Evolutionary conservation across 2,797 vertebrate species (phyloP), one percentile per base, ranked within the genome.

Genomic region (Micropoecilia bifurca): DNA sequence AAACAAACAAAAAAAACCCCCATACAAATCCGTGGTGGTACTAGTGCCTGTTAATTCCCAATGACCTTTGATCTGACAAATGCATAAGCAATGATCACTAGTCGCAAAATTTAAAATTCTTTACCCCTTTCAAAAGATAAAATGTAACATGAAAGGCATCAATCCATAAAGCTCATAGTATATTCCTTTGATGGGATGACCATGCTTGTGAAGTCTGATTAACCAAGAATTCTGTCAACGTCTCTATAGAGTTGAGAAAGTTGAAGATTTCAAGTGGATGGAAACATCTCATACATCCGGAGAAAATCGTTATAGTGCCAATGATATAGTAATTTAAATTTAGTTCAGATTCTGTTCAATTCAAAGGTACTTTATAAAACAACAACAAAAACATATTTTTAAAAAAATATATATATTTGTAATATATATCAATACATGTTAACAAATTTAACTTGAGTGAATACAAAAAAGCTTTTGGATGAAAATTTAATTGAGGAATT

Each of bases 241-340:
- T 5, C 13, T 48, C n/a, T 48, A 16, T 47, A 57, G n/a, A 75
- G 61, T 9, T 46, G 5, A n/a, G 9, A 74, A 53, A 72, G 22
- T 39, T 63, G n/a, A 7, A 45, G 57, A 68, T 73, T 66, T 57
- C 55, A 14, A 10, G 8, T 55, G 77, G 71, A 73, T 20, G 71
- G 39, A 22, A 50, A 45, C 41, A 43, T 14, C 22, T 68, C 12
- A 25, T 16, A 39, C 1, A 20, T 36, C 16, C 0, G 1, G 14
- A 36, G 18, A 61, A 61, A 33, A 18, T 61, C 0, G 0, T 33
- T 33, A 20, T 41, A 25, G 10, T 43, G 66, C 22, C 66, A 25
- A n/a, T 4, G 43, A 69, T 13, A 43, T 39, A 68, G 8, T 41
- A 10, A 36, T 68, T 18, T 33, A 33, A 14, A 13, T 57, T 57